Percentiles rank a stretch among this genome's conserved stretches.
These are phyloP conservation scores for Cercopithecus mona DNA, from an alignment of 2,113 vertebrate species.

Conservation along the genomic window DNA sequence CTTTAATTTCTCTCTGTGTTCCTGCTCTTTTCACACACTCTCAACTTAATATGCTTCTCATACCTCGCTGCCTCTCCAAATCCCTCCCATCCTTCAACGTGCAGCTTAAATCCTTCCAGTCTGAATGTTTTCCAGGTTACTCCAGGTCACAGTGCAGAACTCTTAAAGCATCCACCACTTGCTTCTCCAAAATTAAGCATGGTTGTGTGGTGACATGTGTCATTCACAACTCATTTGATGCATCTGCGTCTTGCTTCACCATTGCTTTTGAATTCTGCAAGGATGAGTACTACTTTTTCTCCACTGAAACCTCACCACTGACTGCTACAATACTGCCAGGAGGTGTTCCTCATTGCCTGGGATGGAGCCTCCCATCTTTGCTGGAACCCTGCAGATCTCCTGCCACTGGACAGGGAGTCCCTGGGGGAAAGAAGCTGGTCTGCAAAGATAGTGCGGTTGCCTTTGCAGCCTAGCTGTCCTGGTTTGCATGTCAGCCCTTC, in stretches of 20 bases:
- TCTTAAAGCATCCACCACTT: not conserved
- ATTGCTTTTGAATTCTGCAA: not conserved
- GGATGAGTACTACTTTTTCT: not conserved
- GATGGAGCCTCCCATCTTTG: not conserved
- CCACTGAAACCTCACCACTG: not conserved
- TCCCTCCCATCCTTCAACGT: not conserved
- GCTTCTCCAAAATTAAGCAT: not conserved
- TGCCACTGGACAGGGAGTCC: not conserved
- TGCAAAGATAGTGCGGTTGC: not conserved
- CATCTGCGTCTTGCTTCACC: not conserved
- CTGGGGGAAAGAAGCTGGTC: not conserved
- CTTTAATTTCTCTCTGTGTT: not conserved
- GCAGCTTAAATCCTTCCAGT: not conserved
- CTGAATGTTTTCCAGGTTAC: not conserved
- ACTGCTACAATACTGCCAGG: not conserved
- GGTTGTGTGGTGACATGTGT: not conserved
- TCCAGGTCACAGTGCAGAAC: not conserved
- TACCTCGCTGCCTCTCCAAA: not conserved
- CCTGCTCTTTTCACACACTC: not conserved
- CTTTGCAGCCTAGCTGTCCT: not conserved
- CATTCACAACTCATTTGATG: not conserved
- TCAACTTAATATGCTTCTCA: not conserved
- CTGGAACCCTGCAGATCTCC: not conserved
- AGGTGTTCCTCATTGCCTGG: not conserved
- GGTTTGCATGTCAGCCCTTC: not conserved